Base-by-base conservation (phyloP, 2,113 vertebrate genomes). In the Macheiramphus alcinus region DNA sequence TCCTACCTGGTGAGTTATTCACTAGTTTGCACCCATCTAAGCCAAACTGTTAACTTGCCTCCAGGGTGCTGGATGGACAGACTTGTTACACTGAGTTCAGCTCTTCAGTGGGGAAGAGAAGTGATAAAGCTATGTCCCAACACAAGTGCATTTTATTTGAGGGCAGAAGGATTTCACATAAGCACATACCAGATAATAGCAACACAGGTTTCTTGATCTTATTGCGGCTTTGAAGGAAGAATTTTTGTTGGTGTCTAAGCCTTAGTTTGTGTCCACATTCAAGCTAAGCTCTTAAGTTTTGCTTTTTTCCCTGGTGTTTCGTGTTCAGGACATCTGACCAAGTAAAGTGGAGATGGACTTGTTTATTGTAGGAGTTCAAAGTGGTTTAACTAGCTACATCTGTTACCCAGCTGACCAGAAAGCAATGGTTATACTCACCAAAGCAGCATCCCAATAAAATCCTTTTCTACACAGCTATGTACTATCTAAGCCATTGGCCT, bases 401-500 rank as follows among this genome's bases (percentile, higher is more conserved):
- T 97, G 96, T 86, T 95, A 61, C 53, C 58, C 95, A 96, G 89
- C 91, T 97, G 92, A 96, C 72, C 83, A 95, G 75, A 92, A 93
- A 80, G 93, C 71, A 47, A 11, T 38, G 80, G 26, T 59, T 76
- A 9, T 9, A 6, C 34, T 91, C 78, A 48, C 61, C 86, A 88
- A 68, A 94, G 89, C 76, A 93, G 68, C 87, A 94, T 95, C 93
- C 83, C 87, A 81, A 17, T 43, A 66, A 94, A 91, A 88, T n/a
- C 67, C 42, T 78, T 47, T 66, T 72, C 86, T 42, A 8, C 65
- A 23, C 72, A 87, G 52, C 83, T 61, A 62, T 50, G 48, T 55
- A 20, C 74, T 58, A 9, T n/a, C 89, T 47, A 15, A 94, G 66
- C 80, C 84, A 11, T 34, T 86, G 94, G 95, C 92, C 88, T 80